phyloP scores from a whole-genome alignment of 2,797 vertebrate genomes.

The Arctocebus calabarensis region DNA sequence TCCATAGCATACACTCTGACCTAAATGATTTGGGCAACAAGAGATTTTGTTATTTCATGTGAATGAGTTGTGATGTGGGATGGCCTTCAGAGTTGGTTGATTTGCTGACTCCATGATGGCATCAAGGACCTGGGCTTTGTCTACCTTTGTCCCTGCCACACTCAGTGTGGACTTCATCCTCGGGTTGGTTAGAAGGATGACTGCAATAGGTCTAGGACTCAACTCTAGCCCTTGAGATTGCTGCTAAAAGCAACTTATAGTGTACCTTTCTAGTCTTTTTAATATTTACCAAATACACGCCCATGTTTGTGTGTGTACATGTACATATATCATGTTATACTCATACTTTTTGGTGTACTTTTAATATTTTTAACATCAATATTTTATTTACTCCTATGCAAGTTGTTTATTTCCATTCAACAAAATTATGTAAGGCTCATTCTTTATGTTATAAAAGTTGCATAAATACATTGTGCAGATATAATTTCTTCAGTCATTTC shows the following conservation, averaged over 20 bases:
- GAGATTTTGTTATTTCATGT: background rate
- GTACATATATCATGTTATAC: background rate
- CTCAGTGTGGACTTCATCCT: background rate
- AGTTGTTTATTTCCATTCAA: background rate
- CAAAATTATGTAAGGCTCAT: background rate
- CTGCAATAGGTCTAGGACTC: background rate
- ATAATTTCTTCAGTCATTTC: background rate
- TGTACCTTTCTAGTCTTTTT: background rate
- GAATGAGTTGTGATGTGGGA: background rate
- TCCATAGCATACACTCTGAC: background rate
- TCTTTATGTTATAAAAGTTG: background rate
- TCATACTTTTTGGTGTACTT: background rate
- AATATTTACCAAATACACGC: background rate
- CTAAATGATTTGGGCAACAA: background rate
- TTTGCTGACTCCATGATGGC: background rate
- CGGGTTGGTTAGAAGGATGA: background rate
- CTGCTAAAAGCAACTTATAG: background rate
- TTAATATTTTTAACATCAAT: background rate
- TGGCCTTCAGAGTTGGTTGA: background rate
- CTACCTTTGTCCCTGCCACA: background rate
- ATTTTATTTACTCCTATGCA: background rate
- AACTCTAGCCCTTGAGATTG: background rate
- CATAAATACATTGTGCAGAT: fast-evolving
- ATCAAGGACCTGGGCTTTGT: too few relatives aligned
- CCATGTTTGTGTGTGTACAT: background rate